A percentile compares a stretch with the other conserved stretches of the same genome.
These are phyloP conservation scores for Chloropsis hardwickii DNA, from an alignment of 2,113 vertebrate species.

Conservation along the genomic window DNA sequence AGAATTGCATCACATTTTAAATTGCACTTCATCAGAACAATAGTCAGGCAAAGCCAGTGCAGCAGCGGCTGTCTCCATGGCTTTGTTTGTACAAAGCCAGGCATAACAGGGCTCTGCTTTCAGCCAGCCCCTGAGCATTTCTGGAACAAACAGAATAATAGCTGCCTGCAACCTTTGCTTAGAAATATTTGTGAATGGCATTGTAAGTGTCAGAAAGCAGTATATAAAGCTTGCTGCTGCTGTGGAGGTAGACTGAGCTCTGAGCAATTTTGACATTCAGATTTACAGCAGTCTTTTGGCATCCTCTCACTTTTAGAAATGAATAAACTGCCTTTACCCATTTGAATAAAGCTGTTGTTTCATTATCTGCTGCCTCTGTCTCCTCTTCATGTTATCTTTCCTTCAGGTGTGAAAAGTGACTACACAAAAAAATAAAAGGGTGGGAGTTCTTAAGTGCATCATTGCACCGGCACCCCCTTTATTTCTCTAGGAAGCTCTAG, in stretches of 20 bases:
- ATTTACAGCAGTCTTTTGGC: constrained; percentile 44
- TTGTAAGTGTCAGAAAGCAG: constrained; percentile 25
- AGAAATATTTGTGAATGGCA: constrained; percentile 47
- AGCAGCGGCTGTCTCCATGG: neutral
- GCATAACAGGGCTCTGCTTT: neutral
- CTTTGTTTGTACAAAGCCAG: neutral
- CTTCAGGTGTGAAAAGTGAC: constrained; percentile 28
- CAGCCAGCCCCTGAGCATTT: constrained; percentile 20
- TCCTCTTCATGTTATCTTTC: neutral
- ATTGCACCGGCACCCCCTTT: neutral
- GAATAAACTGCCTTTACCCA: constrained; percentile 29
- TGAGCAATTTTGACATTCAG: constrained; percentile 47
- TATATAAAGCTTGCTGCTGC: neutral
- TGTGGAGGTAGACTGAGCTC: neutral
- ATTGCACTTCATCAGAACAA: constrained; percentile 45
- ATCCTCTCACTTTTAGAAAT: constrained; percentile 34
- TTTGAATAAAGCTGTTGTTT: constrained; percentile 57
- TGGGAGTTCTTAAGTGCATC: neutral
- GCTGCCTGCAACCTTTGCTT: constrained; percentile 41
- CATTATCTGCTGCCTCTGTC: neutral
- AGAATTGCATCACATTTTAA: constrained; percentile 14
- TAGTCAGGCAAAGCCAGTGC: neutral
- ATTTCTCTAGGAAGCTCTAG: neutral
- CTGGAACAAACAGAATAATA: constrained; percentile 32
- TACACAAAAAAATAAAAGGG: neutral